These are phyloP conservation scores for Oceanites oceanicus DNA, from an alignment of 2,113 vertebrate species.

Conservation along the genomic window DNA sequence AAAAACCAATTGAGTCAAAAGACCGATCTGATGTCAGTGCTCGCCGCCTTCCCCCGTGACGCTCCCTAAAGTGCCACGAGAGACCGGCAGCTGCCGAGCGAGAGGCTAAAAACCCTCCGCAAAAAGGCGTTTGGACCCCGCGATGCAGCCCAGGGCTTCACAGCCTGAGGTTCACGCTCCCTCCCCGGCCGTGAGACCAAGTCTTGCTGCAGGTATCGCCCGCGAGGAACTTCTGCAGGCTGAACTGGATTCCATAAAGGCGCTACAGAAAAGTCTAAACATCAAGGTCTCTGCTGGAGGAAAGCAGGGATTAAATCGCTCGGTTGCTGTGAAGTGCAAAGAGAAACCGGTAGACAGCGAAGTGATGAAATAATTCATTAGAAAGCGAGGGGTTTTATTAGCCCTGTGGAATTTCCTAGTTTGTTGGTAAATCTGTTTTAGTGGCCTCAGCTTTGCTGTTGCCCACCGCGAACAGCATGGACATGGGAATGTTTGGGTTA, in stretches of 20 bases:
- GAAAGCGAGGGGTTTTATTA: neutral
- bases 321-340: neutral
- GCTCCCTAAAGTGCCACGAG: neutral
- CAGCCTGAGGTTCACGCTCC: neutral
- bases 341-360: neutral
- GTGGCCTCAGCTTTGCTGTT: neutral
- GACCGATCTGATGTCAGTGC: neutral
- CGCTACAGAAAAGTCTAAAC: neutral
- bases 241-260: neutral
- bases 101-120: neutral
- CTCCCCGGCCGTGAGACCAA: neutral
- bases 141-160: neutral
- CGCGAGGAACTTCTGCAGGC: neutral
- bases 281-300: neutral
- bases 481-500: neutral
- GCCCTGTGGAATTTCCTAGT: neutral
- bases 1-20: neutral
- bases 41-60: neutral
- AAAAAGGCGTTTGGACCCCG: rapidly evolving
- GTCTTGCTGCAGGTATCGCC: neutral
- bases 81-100: neutral
- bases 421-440: neutral
- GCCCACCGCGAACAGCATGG: rapidly evolving
- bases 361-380: neutral
- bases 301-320: neutral